Evolutionary conservation across 2,797 vertebrate genomes (phyloP), one percentile per base, ranked within the genome.

Genomic region (Coendou prehensilis): DNA sequence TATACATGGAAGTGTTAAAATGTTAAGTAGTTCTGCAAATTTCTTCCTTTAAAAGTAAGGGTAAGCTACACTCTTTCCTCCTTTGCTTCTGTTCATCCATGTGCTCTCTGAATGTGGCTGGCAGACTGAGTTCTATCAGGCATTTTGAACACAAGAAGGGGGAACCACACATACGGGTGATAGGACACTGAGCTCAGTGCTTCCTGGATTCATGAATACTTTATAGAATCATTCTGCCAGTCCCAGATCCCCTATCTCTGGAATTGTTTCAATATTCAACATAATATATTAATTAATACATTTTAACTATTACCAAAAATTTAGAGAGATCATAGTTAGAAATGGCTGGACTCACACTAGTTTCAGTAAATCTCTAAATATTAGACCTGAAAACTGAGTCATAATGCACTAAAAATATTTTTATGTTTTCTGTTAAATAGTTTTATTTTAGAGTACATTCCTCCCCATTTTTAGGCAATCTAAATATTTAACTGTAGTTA

Each of bases 401-500:
- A 6, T 14, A 64, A 3, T 23, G 8, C 90, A 47, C 15, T 67
- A 64, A 94, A 94, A 71, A 69, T 86, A n/a, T 76, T 79, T 96
- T 41, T 75, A 30, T 56, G 88, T 8, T 33, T 59, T 94, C 11
- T 61, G 10, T 57, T 81, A 87, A 73, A 82, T 5, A 14, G 18
- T 54, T 85, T 28, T 69, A 67, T 96, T 90, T 93, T 57, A 90
- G 87, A 97, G 26, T n/a, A 82, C n/a, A 95, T 87, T 26, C 13
- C 13, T 96, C 9, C 47, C 45, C 26, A 80, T 87, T 82, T 93
- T 96, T 61, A 90, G 87, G 17, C 9, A 92, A 92, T 75, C 45
- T 90, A 76, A 96, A 61, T 92, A 95, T 87, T 96, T 86, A 95
- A 47, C 69, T 87, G 37, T 69, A 78, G 61, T 93, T 93, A 59